These are phyloP conservation scores for Aphaenogaster rudis DNA, from an alignment of 1,140 invertebrate genomes.

Conservation along the genomic window DNA sequence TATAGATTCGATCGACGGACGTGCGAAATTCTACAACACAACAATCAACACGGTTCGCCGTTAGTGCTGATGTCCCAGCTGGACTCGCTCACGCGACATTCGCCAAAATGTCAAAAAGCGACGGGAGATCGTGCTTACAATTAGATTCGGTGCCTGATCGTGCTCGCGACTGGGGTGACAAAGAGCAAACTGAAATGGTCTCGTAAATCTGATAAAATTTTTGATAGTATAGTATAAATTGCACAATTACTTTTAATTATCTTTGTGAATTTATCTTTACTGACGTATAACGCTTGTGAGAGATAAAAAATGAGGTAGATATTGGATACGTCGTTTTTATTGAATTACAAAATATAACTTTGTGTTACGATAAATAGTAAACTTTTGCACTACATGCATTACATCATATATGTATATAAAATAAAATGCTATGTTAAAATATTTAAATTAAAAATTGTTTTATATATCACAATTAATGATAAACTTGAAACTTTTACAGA, in stretches of 20 bases:
- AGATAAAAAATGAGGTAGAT: not conserved
- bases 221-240: not conserved
- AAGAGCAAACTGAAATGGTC: not conserved
- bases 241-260: not conserved
- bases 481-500: not conserved
- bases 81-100: not conserved
- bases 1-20: not conserved
- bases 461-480: not conserved
- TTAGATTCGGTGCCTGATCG: not conserved
- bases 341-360: not conserved
- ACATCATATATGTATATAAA: not conserved
- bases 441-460: not conserved
- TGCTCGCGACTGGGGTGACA: not conserved
- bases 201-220: not conserved
- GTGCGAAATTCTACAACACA: not conserved
- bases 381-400: not conserved
- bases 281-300: not conserved
- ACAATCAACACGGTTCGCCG: not conserved
- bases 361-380: not conserved
- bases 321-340: not conserved
- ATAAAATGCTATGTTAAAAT: not conserved
- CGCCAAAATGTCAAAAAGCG: not conserved
- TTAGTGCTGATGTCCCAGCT: not conserved
- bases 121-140: not conserved
- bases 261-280: not conserved